These are phyloP conservation scores for Ctenoplectra terminalis DNA, from an alignment of 1,140 invertebrate species.

Conservation along the genomic window DNA sequence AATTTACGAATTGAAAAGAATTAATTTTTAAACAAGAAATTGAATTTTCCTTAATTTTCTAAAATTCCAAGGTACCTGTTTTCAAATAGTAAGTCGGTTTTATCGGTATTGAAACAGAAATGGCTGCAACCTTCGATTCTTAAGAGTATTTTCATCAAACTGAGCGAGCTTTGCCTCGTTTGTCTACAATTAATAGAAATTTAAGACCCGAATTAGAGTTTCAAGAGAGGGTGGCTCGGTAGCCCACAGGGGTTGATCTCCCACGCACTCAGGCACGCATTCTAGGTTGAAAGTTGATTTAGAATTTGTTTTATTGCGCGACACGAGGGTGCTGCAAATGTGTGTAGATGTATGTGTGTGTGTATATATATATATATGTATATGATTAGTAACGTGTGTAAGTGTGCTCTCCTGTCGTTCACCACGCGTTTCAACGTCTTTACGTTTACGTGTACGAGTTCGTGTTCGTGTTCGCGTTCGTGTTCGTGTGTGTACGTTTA, in stretches of 20 bases:
- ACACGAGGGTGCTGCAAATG: slow-evolving; percentile 57
- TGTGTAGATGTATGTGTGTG: background rate
- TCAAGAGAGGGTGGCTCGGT: background rate
- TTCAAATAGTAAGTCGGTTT: background rate
- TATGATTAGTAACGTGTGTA: slow-evolving; percentile 11
- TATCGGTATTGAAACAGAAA: background rate
- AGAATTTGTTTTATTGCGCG: slow-evolving; percentile 78
- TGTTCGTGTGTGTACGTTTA: slow-evolving; percentile 33
- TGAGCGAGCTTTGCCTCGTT: background rate
- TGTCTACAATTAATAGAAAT: background rate
- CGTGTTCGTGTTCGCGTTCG: no score
- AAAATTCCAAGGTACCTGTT: background rate
- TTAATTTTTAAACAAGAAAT: background rate
- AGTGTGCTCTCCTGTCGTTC: background rate
- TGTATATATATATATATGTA: background rate
- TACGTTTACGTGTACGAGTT: slow-evolving; percentile 25
- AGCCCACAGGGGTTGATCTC: slow-evolving; percentile 8
- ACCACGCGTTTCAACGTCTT: background rate
- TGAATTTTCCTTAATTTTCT: background rate
- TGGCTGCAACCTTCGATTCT: background rate
- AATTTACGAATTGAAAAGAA: background rate
- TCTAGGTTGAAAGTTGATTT: slow-evolving; percentile 73
- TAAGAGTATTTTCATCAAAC: background rate
- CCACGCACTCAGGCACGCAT: slow-evolving; percentile 64
- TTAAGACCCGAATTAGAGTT: background rate